These are phyloP conservation scores for Eupithecia pulchellata DNA, from an alignment of 2,888 invertebrate genomes.

Conservation along the genomic window DNA sequence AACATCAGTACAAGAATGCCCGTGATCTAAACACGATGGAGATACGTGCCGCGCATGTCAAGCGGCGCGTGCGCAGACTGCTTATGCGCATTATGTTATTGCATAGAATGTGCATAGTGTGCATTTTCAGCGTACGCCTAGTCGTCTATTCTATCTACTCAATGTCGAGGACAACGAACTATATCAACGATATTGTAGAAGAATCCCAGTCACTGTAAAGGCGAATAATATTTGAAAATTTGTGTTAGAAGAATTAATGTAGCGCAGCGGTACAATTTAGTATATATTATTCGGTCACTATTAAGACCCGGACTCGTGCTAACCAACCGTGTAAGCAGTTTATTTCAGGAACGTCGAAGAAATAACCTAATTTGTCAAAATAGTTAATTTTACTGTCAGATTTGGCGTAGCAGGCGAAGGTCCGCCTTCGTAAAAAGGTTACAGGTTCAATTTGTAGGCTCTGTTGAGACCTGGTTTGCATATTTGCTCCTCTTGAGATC, in stretches of 20 bases:
- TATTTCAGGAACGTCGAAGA: no score
- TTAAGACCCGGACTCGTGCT: not conserved
- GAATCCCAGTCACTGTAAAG: not conserved
- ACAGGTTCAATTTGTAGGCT: no score
- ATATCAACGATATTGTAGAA: not conserved
- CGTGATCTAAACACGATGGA: slow-evolving; percentile 41
- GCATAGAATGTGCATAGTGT: slow-evolving; percentile 37
- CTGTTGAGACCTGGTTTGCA: no score
- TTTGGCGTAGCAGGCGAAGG: no score
- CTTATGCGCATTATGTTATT: slow-evolving; percentile 34
- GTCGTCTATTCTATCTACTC: slow-evolving; percentile 20
- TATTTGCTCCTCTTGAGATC: no score
- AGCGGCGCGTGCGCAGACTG: slow-evolving; percentile 43
- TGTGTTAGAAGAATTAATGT: not conserved
- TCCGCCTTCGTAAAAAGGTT: no score
- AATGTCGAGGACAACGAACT: slow-evolving; percentile 41
- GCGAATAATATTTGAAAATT: not conserved
- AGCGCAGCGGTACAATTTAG: not conserved
- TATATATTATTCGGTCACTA: not conserved
- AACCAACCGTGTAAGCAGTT: not conserved
- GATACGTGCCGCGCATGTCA: slow-evolving; percentile 42
- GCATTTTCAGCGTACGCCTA: not conserved
- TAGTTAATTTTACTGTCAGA: no score
- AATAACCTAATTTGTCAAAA: no score
- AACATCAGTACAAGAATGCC: slow-evolving; percentile 19